A percentile compares a stretch with the other conserved stretches of the same genome.
Evolutionary conservation across 2,113 vertebrate species (phyloP).

Genomic region (Callionymus lyra): DNA sequence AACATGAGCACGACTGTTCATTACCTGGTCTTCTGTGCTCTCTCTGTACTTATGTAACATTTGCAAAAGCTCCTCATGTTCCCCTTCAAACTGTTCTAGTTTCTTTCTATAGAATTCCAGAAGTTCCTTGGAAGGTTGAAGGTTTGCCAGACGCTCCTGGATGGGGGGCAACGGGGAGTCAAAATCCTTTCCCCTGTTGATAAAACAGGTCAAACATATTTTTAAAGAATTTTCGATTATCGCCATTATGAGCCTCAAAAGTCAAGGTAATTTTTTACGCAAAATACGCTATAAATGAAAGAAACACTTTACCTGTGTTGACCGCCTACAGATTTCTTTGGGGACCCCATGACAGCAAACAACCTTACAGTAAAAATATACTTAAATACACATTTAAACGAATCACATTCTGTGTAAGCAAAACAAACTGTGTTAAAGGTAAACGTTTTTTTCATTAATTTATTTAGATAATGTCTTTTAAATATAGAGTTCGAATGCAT

Average conservation of each 20-base stretch:
- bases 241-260: too few species aligned
- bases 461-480: too few species aligned
- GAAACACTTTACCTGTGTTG: constrained; percentile 32
- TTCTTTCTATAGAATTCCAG: constrained; percentile 86
- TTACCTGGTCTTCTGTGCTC: constrained; percentile 77
- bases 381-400: too few species aligned
- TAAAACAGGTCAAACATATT: too few species aligned
- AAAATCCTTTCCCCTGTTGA: constrained; percentile 22
- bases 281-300: not conserved
- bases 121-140: constrained; percentile 81
- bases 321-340: constrained; percentile 27
- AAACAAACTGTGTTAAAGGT: too few species aligned
- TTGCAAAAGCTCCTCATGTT: constrained; percentile 81
- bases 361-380: constrained; percentile 11
- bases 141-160: constrained; percentile 72
- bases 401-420: too few species aligned
- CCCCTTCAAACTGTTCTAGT: constrained; percentile 79
- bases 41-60: constrained; percentile 79
- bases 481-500: too few species aligned
- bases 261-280: too few species aligned
- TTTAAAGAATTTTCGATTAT: too few species aligned
- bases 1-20: too few species aligned
- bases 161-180: constrained; percentile 75
- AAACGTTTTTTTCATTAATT: too few species aligned
- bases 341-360: constrained; percentile 37